Evolutionary conservation across 2,888 invertebrate species (phyloP).

Genomic region (Drosophila siamana): DNA sequence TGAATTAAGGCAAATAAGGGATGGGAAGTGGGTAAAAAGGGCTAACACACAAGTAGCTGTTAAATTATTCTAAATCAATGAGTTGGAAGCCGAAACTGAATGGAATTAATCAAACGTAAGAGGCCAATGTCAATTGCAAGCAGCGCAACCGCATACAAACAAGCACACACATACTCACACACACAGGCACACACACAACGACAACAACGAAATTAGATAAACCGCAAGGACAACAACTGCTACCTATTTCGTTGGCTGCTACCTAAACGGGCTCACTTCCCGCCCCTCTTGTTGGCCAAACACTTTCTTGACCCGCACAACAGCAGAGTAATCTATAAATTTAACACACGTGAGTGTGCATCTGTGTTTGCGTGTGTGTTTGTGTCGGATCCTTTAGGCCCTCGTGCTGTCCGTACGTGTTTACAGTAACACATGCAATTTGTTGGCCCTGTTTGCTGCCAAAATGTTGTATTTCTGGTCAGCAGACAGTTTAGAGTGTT

Average conservation of each 20-base stretch:
- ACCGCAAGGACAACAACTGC: conserved; percentile 45
- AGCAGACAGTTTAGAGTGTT: conserved; percentile 18
- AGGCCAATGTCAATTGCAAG: conserved; percentile 63
- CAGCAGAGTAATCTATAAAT: conserved; percentile 48
- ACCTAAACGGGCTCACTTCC: not conserved
- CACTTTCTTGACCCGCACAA: conserved; percentile 53
- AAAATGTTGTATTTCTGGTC: conserved; percentile 57
- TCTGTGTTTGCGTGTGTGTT: conserved; percentile 12
- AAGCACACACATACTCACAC: conserved; percentile 3
- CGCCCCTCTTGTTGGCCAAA: conserved; percentile 18
- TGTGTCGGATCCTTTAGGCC: conserved; percentile 41
- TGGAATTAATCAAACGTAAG: conserved; percentile 75
- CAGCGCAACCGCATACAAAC: conserved; percentile 13
- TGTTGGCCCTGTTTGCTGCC: conserved; percentile 55
- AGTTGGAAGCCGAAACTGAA: conserved; percentile 64
- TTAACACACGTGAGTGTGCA: conserved; percentile 39
- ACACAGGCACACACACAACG: not conserved
- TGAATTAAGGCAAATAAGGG: not conserved
- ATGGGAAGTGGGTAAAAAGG: not conserved
- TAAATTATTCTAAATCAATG: conserved; percentile 74
- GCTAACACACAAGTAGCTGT: conserved; percentile 37
- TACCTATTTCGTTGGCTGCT: not conserved
- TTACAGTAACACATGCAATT: conserved; percentile 61
- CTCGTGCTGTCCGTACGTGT: conserved; percentile 40
- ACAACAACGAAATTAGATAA: conserved; percentile 23